Conservation (phyloP, 2,888 invertebrate genomes). For the Agriopis leucophaearia region DNA sequence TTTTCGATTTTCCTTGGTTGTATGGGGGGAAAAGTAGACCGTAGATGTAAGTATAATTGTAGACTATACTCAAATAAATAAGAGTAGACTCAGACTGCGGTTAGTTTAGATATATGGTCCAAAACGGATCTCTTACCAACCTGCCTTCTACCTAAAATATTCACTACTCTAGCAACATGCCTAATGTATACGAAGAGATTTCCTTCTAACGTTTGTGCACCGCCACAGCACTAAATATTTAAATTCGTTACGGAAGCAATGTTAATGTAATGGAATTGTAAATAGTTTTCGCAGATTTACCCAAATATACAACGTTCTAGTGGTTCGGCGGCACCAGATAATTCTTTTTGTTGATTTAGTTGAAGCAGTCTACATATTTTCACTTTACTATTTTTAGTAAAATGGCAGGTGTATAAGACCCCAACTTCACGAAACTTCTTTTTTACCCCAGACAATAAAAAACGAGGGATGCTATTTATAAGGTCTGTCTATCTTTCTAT, state of each 20-base stretch:
- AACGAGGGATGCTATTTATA: no score
- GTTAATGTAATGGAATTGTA: conserved; percentile 57
- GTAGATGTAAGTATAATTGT: not conserved
- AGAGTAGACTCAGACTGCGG: not conserved
- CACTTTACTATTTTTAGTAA: no score
- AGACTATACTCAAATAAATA: not conserved
- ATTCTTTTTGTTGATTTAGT: not conserved
- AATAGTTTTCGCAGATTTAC: conserved; percentile 48
- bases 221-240: conserved; percentile 51
- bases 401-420: not conserved
- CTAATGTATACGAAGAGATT: not conserved
- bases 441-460: no score
- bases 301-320: conserved; percentile 12
- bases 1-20: not conserved
- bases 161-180: not conserved
- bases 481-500: no score
- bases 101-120: not conserved
- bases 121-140: no score
- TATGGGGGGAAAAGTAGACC: not conserved
- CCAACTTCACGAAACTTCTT: not conserved
- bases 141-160: not conserved
- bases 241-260: conserved; percentile 47
- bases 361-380: no score
- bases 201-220: conserved; percentile 1
- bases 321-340: not conserved